Evolutionary conservation across 92 coral and sea anemone species (phyloP).

Genomic region (Parazoanthus darwini): DNA sequence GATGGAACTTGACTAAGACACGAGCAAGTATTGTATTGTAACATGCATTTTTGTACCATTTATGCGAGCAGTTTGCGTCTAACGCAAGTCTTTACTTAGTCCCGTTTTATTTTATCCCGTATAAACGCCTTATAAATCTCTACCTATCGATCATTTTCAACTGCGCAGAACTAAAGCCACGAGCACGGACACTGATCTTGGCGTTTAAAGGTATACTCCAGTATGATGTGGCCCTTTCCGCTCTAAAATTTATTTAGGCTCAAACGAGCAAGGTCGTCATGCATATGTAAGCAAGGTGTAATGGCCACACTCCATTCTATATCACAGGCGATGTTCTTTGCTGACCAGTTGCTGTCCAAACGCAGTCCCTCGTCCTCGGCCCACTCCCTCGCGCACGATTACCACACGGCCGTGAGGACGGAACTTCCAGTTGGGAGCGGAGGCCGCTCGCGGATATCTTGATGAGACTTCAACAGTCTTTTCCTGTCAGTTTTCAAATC

Average conservation of each 20-base stretch:
- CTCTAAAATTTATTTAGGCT: not conserved
- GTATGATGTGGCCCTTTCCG: not conserved
- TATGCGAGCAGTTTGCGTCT: no score
- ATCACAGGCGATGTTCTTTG: constrained; percentile 96
- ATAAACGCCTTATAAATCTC: no score
- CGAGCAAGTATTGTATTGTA: no score
- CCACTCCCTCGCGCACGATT: constrained; percentile 63
- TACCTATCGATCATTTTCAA: no score
- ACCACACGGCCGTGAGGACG: constrained; percentile 75
- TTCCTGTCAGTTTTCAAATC: not conserved
- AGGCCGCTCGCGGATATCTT: constrained; percentile 30
- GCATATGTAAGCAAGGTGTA: not conserved
- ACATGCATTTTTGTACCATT: no score
- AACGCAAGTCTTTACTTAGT: no score
- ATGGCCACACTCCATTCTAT: not conserved
- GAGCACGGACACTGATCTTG: no score
- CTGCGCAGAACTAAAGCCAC: no score
- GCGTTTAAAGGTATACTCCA: not conserved
- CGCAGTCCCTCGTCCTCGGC: constrained; percentile 69
- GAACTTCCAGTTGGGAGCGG: constrained; percentile 82
- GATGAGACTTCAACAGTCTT: not conserved
- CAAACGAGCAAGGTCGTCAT: not conserved
- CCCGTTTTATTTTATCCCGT: no score
- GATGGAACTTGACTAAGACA: no score
- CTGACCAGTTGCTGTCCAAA: constrained; percentile 84